These are phyloP conservation scores for Aleiodes alternator DNA, from an alignment of 2,888 invertebrate genomes.

Conservation along the genomic window DNA sequence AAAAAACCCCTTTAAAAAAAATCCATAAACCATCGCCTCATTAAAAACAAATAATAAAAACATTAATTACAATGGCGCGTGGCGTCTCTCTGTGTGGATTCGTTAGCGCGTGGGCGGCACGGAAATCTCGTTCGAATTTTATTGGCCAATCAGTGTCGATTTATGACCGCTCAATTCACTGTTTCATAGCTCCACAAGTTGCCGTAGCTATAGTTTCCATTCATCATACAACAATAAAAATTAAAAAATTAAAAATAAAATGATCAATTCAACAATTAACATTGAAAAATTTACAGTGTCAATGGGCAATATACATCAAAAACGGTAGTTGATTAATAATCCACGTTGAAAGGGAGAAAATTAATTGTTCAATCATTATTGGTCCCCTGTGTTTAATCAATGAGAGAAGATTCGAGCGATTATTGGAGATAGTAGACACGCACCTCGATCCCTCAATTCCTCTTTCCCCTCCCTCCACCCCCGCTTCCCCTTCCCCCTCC, in stretches of 20 bases:
- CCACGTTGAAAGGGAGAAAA: slow-evolving; percentile 12
- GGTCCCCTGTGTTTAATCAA: slow-evolving; percentile 34
- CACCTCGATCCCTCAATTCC: slow-evolving; percentile 20
- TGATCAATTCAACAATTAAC: too few species aligned
- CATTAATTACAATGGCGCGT: slow-evolving; percentile 46
- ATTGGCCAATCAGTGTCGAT: slow-evolving; percentile 62
- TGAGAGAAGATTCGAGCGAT: slow-evolving; percentile 4
- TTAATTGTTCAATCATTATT: slow-evolving; percentile 44
- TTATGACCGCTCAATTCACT: slow-evolving; percentile 52
- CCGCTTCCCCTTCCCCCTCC: not conserved
- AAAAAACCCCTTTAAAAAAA: too few species aligned
- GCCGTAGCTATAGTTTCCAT: too few species aligned
- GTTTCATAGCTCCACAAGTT: not conserved
- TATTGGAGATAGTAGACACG: not conserved
- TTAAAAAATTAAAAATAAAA: too few species aligned
- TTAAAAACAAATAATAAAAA: too few species aligned
- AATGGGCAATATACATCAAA: not conserved
- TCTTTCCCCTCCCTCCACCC: slow-evolving; percentile 12
- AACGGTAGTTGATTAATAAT: too few species aligned
- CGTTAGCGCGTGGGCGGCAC: slow-evolving; percentile 42
- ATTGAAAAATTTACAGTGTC: slow-evolving; percentile 37
- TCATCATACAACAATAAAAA: too few species aligned
- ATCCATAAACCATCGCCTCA: too few species aligned
- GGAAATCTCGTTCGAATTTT: slow-evolving; percentile 52
- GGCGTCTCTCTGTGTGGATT: slow-evolving; percentile 18